Conservation (phyloP, 2,888 invertebrate genomes). For the Acronicta alni region DNA sequence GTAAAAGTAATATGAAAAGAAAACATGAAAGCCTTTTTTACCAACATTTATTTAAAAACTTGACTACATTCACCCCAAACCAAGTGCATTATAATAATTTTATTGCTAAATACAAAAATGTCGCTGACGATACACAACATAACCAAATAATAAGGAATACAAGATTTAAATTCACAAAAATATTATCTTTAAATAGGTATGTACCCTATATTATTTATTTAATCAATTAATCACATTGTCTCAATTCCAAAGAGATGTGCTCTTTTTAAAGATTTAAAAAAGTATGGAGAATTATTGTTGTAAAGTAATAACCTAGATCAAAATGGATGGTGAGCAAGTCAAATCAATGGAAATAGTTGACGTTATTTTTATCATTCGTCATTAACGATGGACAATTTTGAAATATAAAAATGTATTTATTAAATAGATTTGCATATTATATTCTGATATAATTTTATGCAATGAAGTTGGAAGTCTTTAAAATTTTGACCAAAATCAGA, state of each 20-base stretch:
- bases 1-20: constrained; percentile 19
- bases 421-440: too few species aligned
- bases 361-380: too few species aligned
- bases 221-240: constrained; percentile 27
- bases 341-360: constrained; percentile 33
- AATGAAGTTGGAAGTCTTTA: neutral
- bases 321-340: constrained; percentile 9
- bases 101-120: constrained; percentile 70
- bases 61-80: constrained; percentile 87
- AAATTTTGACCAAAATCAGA: constrained; percentile 6
- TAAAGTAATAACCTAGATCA: constrained; percentile 15
- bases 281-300: constrained; percentile 7
- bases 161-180: constrained; percentile 45
- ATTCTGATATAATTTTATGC: too few species aligned
- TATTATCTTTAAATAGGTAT: constrained; percentile 17
- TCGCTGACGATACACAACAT: constrained; percentile 55
- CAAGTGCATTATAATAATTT: constrained; percentile 78
- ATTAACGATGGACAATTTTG: too few species aligned
- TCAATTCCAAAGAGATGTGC: constrained; percentile 40
- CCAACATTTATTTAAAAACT: constrained; percentile 83
- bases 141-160: constrained; percentile 36
- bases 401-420: too few species aligned
- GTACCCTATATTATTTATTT: constrained; percentile 33
- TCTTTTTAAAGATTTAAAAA: constrained; percentile 14
- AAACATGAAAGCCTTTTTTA: constrained; percentile 56